phyloP scores from a whole-genome alignment of 1,140 invertebrate genomes.

The Cherax destructor region DNA sequence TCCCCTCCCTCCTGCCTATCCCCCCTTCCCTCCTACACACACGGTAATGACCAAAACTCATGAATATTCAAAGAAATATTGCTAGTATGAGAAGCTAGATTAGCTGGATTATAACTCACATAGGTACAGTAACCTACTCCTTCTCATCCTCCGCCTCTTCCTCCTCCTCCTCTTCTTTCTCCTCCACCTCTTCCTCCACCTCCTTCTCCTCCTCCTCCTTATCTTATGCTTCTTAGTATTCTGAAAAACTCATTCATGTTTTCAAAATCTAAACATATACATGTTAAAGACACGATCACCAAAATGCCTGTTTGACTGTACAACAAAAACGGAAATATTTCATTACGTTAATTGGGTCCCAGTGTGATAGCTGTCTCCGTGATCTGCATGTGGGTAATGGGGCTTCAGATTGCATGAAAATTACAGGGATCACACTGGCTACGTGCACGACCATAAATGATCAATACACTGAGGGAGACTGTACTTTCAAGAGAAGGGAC shows the following conservation, averaged over 20 bases:
- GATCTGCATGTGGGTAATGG: background rate
- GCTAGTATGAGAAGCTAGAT: background rate
- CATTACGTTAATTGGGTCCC: background rate
- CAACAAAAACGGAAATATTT: background rate
- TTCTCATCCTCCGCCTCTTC: background rate
- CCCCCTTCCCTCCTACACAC: background rate
- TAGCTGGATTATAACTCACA: background rate
- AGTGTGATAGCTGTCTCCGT: too few relatives aligned
- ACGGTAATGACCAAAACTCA: background rate
- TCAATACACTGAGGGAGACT: background rate
- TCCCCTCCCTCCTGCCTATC: background rate
- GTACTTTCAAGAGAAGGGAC: background rate
- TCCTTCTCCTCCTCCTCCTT: background rate
- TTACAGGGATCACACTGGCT: background rate
- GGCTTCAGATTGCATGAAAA: background rate
- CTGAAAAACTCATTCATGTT: background rate
- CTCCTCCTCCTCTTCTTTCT: background rate
- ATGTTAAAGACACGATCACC: background rate
- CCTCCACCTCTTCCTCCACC: too few relatives aligned
- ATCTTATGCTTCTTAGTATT: background rate
- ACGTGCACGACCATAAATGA: background rate
- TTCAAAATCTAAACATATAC: background rate
- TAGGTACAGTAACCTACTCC: background rate
- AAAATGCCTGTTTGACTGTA: background rate
- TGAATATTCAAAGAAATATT: background rate